phyloP scores from a whole-genome alignment of 2,113 vertebrate genomes.

The Sakesphorus luctuosus region DNA sequence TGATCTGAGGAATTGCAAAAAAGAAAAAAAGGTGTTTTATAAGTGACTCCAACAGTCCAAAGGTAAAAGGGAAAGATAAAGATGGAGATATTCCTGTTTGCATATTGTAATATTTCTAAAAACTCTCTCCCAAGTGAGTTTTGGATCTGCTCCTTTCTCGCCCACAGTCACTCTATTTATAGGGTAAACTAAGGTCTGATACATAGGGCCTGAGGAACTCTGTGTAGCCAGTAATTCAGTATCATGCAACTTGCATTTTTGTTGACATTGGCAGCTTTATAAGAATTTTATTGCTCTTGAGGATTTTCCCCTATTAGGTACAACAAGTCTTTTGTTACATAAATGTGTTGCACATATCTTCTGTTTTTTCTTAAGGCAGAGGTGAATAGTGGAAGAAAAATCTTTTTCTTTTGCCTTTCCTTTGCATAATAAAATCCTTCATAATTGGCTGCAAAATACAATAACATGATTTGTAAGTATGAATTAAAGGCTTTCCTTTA shows the following conservation, averaged over 20 bases:
- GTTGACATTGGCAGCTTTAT: background rate
- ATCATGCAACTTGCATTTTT: background rate
- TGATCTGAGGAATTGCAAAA: background rate
- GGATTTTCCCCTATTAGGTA: background rate
- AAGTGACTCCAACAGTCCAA: background rate
- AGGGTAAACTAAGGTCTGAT: background rate
- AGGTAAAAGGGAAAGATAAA: background rate
- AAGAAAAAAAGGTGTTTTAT: background rate
- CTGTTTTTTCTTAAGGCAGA: background rate
- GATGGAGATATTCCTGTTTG: background rate
- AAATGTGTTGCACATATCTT: background rate
- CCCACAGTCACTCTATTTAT: background rate
- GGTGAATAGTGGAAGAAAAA: background rate
- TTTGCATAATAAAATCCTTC: constrained; percentile 13
- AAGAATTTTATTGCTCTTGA: background rate
- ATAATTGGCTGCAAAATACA: background rate
- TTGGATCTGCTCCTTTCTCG: background rate
- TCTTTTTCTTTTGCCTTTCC: background rate
- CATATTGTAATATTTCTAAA: background rate
- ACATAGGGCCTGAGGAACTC: background rate
- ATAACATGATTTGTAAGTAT: background rate
- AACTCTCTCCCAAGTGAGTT: background rate
- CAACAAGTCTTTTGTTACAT: background rate
- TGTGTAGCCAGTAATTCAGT: background rate
- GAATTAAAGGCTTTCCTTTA: background rate